Percentiles rank a stretch among this genome's conserved stretches.
Conservation (phyloP, 2,797 vertebrate genomes). For the Astyanax mexicanus region DNA sequence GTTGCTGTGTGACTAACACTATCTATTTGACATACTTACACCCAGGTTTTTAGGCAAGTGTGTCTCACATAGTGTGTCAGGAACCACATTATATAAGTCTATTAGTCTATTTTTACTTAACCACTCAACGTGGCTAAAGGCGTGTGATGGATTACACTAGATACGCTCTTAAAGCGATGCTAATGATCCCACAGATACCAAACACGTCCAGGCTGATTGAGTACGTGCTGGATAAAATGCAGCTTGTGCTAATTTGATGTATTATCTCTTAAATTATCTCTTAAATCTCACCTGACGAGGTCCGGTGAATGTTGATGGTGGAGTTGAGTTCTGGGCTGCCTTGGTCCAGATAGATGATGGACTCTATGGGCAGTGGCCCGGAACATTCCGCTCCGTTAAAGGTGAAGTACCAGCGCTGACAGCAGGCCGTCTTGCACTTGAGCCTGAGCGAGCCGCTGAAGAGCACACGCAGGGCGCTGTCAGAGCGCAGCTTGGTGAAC, state of each 20-base stretch:
- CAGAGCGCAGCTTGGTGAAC: constrained; percentile 92
- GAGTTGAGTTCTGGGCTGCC: constrained; percentile 97
- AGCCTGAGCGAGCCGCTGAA: constrained; percentile 95
- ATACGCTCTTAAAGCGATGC: background rate
- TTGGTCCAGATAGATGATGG: constrained; percentile 97
- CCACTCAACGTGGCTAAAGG: background rate
- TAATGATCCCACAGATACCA: background rate
- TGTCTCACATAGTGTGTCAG: too few relatives aligned
- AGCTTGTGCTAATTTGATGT: background rate
- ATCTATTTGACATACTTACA: too few relatives aligned
- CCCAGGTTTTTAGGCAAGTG: too few relatives aligned
- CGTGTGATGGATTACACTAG: background rate
- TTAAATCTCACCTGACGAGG: constrained; percentile 52
- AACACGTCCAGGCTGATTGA: background rate
- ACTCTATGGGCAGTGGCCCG: constrained; percentile 94
- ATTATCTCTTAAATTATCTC: background rate
- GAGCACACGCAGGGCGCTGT: constrained; percentile 91
- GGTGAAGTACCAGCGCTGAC: constrained; percentile 98
- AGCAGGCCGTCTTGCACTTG: constrained; percentile 93
- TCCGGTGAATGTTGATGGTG: constrained; percentile 95
- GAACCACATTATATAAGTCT: too few relatives aligned
- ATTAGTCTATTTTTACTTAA: too few relatives aligned
- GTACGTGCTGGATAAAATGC: background rate
- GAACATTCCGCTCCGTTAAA: constrained; percentile 97
- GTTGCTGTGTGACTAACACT: too few relatives aligned